Conservation (phyloP, 2,113 vertebrate species). For the Misgurnus mizolepis region DNA sequence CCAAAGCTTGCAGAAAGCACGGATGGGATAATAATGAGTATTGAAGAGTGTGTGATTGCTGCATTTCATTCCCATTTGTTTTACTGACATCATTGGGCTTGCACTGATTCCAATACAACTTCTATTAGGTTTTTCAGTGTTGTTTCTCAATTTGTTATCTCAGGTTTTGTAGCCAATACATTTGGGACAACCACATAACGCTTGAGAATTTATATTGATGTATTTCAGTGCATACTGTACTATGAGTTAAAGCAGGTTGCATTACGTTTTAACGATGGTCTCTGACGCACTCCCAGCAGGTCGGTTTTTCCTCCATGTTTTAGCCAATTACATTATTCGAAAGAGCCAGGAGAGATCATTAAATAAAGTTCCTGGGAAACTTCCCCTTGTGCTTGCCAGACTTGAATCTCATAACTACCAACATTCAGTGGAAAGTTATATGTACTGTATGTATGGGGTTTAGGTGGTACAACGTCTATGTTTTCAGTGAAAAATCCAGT, state of each 20-base stretch:
- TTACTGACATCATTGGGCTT: too few species aligned
- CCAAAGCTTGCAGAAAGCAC: too few species aligned
- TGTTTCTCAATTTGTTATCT: not conserved
- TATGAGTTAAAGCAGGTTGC: slow-evolving; percentile 33
- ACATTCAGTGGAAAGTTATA: not conserved
- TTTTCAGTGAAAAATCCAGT: not conserved
- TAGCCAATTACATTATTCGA: slow-evolving; percentile 64
- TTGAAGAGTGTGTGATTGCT: too few species aligned
- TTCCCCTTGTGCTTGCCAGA: slow-evolving; percentile 49
- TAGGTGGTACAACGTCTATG: not conserved
- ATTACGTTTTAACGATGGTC: slow-evolving; percentile 60
- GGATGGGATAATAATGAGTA: too few species aligned
- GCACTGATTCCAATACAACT: too few species aligned
- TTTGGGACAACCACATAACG: not conserved
- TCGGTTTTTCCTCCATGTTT: slow-evolving; percentile 60
- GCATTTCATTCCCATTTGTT: too few species aligned
- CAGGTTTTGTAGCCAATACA: too few species aligned
- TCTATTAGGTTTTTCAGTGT: not conserved
- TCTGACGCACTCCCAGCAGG: slow-evolving; percentile 60
- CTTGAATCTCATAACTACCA: slow-evolving; percentile 51
- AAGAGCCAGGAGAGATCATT: slow-evolving; percentile 52
- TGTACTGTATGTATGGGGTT: too few species aligned
- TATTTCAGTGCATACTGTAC: not conserved
- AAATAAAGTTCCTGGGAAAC: slow-evolving; percentile 51
- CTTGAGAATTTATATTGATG: slow-evolving; percentile 21